Conservation (phyloP, 2,113 vertebrate genomes). For the Atherinomorus stipes region DNA sequence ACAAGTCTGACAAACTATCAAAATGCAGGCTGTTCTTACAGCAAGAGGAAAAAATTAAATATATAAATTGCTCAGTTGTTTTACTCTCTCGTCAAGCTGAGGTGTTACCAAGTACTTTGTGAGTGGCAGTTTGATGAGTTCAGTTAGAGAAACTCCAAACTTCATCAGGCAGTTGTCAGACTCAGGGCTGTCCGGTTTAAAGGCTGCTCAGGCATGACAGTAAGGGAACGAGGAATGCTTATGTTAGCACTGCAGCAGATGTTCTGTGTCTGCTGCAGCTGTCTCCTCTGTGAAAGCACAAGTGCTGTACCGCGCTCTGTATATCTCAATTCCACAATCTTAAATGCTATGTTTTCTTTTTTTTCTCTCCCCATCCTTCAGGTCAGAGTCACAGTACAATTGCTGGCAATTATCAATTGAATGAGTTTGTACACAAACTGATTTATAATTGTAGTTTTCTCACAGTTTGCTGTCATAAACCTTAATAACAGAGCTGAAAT, state of each 20-base stretch:
- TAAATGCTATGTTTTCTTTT: neutral
- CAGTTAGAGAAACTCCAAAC: slow-evolving; percentile 57
- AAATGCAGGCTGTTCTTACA: slow-evolving; percentile 45
- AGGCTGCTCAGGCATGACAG: slow-evolving; percentile 64
- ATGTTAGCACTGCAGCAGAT: slow-evolving; percentile 69
- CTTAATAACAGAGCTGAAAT: neutral
- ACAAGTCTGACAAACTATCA: slow-evolving; percentile 61
- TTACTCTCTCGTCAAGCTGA: slow-evolving; percentile 50
- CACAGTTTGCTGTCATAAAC: neutral
- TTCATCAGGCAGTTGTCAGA: slow-evolving; percentile 67
- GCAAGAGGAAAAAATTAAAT: neutral
- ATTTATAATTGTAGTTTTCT: neutral
- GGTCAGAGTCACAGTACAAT: slow-evolving; percentile 17
- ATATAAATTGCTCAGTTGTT: slow-evolving; percentile 47
- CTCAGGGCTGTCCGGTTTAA: slow-evolving; percentile 51
- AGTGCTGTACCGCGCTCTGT: slow-evolving; percentile 11
- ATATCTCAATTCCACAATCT: slow-evolving; percentile 48
- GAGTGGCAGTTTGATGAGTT: slow-evolving; percentile 64
- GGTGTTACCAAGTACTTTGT: slow-evolving; percentile 56
- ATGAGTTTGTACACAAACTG: neutral
- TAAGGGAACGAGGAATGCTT: slow-evolving; percentile 37
- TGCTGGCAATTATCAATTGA: neutral
- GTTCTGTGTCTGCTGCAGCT: slow-evolving; percentile 67
- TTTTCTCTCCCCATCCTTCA: neutral
- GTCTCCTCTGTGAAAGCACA: slow-evolving; percentile 60